These are phyloP conservation scores for Bombus pyrosoma DNA, from an alignment of 1,140 invertebrate species.

Conservation along the genomic window DNA sequence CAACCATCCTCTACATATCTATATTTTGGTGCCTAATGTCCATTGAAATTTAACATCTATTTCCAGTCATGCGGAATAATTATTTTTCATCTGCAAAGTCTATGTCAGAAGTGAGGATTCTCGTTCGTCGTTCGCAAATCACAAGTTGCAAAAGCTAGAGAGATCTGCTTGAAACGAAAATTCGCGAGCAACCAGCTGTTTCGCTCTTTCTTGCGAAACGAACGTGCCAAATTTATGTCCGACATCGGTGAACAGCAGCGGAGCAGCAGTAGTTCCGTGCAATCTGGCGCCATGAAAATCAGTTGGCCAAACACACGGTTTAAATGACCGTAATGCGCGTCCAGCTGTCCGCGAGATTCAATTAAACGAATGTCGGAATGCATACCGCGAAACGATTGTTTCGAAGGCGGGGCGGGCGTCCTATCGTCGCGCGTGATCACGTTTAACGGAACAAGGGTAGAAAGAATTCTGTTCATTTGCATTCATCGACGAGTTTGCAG, in stretches of 20 bases:
- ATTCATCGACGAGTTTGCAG: slow-evolving; percentile 7
- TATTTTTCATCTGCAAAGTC: too few species aligned
- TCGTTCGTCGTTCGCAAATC: too few species aligned
- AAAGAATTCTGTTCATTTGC: slow-evolving; percentile 10
- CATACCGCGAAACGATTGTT: neutral
- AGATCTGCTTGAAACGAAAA: too few species aligned
- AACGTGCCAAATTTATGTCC: neutral
- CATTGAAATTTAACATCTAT: too few species aligned
- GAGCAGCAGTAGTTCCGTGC: neutral
- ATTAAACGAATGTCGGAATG: slow-evolving; percentile 9
- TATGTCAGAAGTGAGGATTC: too few species aligned
- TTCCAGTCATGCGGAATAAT: too few species aligned
- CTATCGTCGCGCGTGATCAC: slow-evolving; percentile 6
- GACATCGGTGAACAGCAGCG: neutral
- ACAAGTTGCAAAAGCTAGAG: too few species aligned
- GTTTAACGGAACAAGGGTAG: neutral
- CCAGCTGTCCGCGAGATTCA: slow-evolving; percentile 5
- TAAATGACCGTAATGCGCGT: slow-evolving; percentile 1
- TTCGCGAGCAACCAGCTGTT: too few species aligned
- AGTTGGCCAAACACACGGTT: neutral
- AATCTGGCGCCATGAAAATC: neutral
- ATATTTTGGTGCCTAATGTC: too few species aligned
- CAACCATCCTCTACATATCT: too few species aligned
- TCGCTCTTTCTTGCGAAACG: neutral
- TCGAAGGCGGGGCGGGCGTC: neutral